phyloP scores from a whole-genome alignment of 2,797 vertebrate genomes.

The Aplochiton taeniatus region DNA sequence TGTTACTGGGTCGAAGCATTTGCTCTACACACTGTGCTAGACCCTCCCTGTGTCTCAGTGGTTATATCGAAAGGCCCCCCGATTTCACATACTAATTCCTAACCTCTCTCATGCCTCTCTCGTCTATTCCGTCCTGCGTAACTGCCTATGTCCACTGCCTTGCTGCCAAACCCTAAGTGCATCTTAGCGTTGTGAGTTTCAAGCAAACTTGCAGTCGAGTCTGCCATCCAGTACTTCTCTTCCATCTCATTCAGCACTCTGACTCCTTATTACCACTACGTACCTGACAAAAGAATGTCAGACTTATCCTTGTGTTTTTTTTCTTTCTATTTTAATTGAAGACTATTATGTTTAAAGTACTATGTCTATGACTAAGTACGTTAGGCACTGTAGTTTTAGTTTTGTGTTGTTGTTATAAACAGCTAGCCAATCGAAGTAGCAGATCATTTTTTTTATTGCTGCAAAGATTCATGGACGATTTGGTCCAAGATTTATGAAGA shows the following conservation, averaged over 20 bases:
- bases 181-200: slow-evolving; percentile 57
- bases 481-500: background rate
- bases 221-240: background rate
- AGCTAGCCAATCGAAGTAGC: background rate
- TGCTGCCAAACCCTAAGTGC: slow-evolving; percentile 74
- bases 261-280: too few species aligned
- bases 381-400: too few species aligned
- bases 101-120: slow-evolving; percentile 2
- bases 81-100: slow-evolving; percentile 1
- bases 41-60: background rate
- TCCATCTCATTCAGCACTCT: too few species aligned
- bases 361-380: too few species aligned
- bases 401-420: too few species aligned
- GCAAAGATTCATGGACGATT: background rate
- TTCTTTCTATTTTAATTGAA: too few species aligned
- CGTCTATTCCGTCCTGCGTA: slow-evolving; percentile 18
- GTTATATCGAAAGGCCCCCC: background rate
- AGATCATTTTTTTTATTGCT: background rate
- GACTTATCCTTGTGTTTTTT: too few species aligned
- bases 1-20: background rate
- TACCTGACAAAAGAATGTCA: too few species aligned
- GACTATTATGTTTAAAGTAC: too few species aligned
- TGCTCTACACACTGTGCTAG: background rate
- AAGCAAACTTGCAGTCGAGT: slow-evolving; percentile 21
- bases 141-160: slow-evolving; percentile 55